These are phyloP conservation scores for Lipotes vexillifer DNA, from an alignment of 2,113 vertebrate genomes.

Conservation along the genomic window DNA sequence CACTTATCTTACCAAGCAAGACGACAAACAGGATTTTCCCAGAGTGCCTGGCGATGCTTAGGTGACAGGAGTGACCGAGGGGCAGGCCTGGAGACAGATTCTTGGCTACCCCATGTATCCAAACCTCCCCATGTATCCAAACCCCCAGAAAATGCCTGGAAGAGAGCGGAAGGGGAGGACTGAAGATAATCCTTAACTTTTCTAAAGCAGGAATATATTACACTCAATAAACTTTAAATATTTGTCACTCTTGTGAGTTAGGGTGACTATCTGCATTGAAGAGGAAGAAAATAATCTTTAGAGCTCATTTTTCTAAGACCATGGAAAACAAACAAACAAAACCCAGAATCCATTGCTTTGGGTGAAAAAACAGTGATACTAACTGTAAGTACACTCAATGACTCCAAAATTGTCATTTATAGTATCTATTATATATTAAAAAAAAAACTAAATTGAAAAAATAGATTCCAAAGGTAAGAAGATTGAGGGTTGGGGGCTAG, in stretches of 20 bases:
- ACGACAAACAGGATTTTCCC: not conserved
- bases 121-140: not conserved
- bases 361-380: not conserved
- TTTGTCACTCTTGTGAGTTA: not conserved
- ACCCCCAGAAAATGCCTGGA: not conserved
- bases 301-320: not conserved
- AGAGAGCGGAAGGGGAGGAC: no score
- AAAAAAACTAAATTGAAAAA: not conserved
- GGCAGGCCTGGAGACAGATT: not conserved
- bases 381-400: not conserved
- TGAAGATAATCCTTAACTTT: not conserved
- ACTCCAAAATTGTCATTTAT: not conserved
- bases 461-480: not conserved
- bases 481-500: no score
- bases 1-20: not conserved
- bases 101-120: not conserved
- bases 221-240: not conserved
- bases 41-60: not conserved
- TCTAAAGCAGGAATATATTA: not conserved
- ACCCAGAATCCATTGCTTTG: not conserved
- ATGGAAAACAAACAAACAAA: not conserved
- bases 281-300: not conserved
- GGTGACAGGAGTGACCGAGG: accelerated
- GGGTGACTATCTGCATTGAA: not conserved
- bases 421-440: not conserved